Conservation (phyloP, 64 coral and sea anemone species). For the Hydrozoanthus tunicans region DNA sequence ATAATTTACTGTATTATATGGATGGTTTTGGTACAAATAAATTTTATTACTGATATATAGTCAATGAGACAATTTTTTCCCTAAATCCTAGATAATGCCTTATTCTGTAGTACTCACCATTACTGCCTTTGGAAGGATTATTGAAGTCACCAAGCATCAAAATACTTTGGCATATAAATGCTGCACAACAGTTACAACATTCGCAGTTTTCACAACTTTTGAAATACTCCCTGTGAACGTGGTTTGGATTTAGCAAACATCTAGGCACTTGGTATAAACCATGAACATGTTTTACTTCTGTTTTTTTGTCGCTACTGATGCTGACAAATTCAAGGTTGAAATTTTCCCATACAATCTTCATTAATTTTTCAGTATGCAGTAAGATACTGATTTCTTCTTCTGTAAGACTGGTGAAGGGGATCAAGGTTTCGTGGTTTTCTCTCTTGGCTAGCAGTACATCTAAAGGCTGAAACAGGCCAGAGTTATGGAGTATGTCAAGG, state of each 20-base stretch:
- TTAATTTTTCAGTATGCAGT: conserved; percentile 54
- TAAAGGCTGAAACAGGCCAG: conserved; percentile 51
- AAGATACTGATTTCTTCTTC: conserved; percentile 52
- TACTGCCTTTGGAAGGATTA: not conserved
- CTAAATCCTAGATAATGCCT: no score
- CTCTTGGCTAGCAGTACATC: conserved; percentile 40
- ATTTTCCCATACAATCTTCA: conserved; percentile 42
- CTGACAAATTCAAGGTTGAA: conserved; percentile 47
- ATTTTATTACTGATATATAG: no score
- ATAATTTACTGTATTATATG: no score
- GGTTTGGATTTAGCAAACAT: conserved; percentile 26
- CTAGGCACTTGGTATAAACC: conserved; percentile 47
- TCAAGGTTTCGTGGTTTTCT: conserved; percentile 20
- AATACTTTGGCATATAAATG: conserved; percentile 32
- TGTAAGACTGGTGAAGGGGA: conserved; percentile 60
- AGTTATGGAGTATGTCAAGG: conserved; percentile 34
- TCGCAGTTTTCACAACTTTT: not conserved
- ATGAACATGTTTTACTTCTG: conserved; percentile 6
- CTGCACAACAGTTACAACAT: conserved; percentile 17
- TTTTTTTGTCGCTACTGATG: conserved; percentile 15
- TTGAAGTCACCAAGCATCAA: conserved; percentile 18
- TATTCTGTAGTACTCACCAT: not conserved
- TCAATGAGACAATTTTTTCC: no score
- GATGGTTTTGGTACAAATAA: no score
- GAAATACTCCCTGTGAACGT: conserved; percentile 12